Evolutionary conservation across 2,888 invertebrate species (phyloP).

Genomic region (Serripes groenlandicus): DNA sequence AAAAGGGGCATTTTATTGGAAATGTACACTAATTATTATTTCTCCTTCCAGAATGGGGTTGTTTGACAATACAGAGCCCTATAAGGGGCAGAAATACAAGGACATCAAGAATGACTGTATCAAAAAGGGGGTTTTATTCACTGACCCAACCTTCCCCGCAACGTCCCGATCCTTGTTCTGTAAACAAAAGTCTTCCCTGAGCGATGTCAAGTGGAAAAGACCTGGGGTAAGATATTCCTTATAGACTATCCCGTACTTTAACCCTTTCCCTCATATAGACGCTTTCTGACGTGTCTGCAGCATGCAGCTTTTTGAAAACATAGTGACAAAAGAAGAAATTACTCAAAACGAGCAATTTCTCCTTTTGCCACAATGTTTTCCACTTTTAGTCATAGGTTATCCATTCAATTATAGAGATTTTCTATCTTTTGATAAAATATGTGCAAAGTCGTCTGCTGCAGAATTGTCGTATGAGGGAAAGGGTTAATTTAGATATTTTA

Average conservation of each 20-base stretch:
- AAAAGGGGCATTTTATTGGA: no score
- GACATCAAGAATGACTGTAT: constrained; percentile 75
- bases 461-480: no score
- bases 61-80: constrained; percentile 72
- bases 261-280: neutral
- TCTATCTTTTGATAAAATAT: no score
- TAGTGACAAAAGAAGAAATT: neutral
- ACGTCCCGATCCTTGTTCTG: constrained; percentile 74
- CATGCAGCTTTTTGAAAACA: neutral
- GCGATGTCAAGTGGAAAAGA: constrained; percentile 87
- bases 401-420: no score
- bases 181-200: constrained; percentile 72
- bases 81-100: constrained; percentile 76
- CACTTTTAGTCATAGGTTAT: neutral
- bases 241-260: neutral
- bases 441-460: no score
- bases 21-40: no score
- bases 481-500: no score
- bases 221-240: constrained; percentile 85
- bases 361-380: neutral
- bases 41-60: constrained; percentile 60
- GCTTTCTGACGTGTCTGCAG: no score
- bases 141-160: constrained; percentile 78
- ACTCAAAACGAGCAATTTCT: neutral
- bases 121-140: constrained; percentile 76